Conservation (phyloP, 2,113 vertebrate species). For the Sarotherodon lohbergeri region DNA sequence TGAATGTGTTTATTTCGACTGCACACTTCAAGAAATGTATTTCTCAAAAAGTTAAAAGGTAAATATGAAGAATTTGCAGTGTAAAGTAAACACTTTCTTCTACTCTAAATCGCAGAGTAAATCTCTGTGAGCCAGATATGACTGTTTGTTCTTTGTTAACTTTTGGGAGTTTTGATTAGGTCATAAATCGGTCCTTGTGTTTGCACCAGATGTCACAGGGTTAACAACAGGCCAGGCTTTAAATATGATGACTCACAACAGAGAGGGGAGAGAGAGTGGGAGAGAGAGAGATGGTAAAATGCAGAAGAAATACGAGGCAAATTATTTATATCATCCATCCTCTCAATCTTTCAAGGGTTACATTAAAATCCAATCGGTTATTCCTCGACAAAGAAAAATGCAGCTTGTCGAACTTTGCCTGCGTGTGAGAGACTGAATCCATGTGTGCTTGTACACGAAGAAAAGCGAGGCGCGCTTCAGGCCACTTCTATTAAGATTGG, state of each 20-base stretch:
- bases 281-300: background rate
- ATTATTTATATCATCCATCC: conserved; percentile 33
- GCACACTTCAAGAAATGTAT: background rate
- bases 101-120: background rate
- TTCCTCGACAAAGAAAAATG: background rate
- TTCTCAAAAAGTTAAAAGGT: background rate
- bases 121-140: background rate
- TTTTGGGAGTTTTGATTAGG: conserved; percentile 47
- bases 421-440: background rate
- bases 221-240: conserved; percentile 58
- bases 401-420: background rate
- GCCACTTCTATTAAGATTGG: conserved; percentile 44
- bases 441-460: background rate
- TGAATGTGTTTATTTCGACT: background rate
- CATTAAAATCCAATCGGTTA: conserved; percentile 53
- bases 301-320: background rate
- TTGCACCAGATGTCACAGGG: conserved; percentile 60
- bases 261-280: background rate
- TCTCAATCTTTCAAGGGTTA: conserved; percentile 31
- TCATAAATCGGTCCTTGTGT: conserved; percentile 48
- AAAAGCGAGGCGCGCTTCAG: background rate
- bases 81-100: background rate
- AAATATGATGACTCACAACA: conserved; percentile 25
- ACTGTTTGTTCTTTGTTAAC: conserved; percentile 19
- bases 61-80: background rate